A percentile compares a stretch with the other conserved stretches of the same genome.
Conservation (phyloP, 2,113 vertebrate genomes). For the Scopus umbretta region DNA sequence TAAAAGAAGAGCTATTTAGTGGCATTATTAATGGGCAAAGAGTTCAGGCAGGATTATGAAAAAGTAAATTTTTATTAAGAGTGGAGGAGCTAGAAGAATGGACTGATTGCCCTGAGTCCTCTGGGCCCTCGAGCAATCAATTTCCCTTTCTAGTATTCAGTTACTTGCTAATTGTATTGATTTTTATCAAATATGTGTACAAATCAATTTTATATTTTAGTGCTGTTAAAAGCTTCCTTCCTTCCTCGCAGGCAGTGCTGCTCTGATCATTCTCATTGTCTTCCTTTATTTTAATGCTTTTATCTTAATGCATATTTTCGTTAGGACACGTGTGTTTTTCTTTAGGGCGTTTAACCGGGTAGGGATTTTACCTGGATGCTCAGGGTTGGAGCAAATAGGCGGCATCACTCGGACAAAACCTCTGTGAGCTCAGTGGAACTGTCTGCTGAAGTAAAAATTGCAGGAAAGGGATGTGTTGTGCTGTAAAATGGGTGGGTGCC, state of each 20-base stretch:
- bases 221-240: conserved; percentile 55
- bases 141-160: conserved; percentile 52
- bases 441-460: background rate
- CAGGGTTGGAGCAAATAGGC: background rate
- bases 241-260: conserved; percentile 1
- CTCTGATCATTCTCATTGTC: background rate
- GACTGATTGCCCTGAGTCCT: conserved; percentile 63
- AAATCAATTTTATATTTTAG: conserved; percentile 65
- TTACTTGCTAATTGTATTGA: conserved; percentile 65
- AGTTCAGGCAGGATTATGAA: conserved; percentile 70
- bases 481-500: background rate
- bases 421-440: background rate
- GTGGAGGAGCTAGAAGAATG: conserved; percentile 63
- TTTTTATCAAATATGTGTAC: conserved; percentile 67
- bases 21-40: conserved; percentile 60
- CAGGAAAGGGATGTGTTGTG: conserved; percentile 36
- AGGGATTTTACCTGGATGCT: background rate
- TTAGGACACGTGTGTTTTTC: background rate
- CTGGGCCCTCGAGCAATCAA: conserved; percentile 37
- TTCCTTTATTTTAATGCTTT: conserved; percentile 31
- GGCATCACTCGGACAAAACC: background rate
- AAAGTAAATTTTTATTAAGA: conserved; percentile 72
- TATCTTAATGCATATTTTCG: background rate
- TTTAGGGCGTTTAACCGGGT: background rate
- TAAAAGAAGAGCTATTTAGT: conserved; percentile 64